Conservation (phyloP, 2,113 vertebrate genomes). For the Pholis gunnellus region DNA sequence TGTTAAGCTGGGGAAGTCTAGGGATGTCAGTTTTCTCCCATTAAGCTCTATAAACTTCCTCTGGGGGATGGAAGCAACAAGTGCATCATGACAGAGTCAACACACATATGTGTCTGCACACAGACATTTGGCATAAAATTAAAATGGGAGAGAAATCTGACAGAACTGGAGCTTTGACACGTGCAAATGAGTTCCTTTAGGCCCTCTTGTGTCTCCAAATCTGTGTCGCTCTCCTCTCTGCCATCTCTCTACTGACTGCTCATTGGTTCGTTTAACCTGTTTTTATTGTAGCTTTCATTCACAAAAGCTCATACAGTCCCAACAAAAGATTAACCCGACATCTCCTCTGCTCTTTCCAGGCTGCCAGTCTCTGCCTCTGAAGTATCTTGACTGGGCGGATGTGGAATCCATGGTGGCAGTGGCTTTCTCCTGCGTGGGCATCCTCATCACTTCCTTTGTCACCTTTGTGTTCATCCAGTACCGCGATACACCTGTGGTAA, state of each 20-base stretch:
- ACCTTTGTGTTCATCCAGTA: slow-evolving; percentile 98
- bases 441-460: slow-evolving; percentile 97
- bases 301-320: neutral
- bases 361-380: slow-evolving; percentile 92
- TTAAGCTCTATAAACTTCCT: slow-evolving; percentile 60
- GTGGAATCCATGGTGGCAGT: slow-evolving; percentile 97
- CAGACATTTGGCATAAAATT: slow-evolving; percentile 1
- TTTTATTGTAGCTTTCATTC: neutral
- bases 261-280: neutral
- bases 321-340: neutral
- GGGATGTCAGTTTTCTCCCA: slow-evolving; percentile 63
- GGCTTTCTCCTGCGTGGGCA: slow-evolving; percentile 96
- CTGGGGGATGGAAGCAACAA: slow-evolving; percentile 40
- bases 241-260: neutral
- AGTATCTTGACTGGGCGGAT: slow-evolving; percentile 94
- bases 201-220: slow-evolving; percentile 18
- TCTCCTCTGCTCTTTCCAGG: slow-evolving; percentile 81
- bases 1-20: slow-evolving; percentile 64
- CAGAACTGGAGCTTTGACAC: slow-evolving; percentile 47
- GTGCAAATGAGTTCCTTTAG: slow-evolving; percentile 47
- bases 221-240: neutral
- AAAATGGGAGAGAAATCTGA: slow-evolving; percentile 35
- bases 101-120: slow-evolving; percentile 16
- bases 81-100: slow-evolving; percentile 38
- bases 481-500: slow-evolving; percentile 97